Evolutionary conservation across 2,888 invertebrate species (phyloP), one percentile per base, ranked within the genome.

Genomic region (Tachystola acroxantha): DNA sequence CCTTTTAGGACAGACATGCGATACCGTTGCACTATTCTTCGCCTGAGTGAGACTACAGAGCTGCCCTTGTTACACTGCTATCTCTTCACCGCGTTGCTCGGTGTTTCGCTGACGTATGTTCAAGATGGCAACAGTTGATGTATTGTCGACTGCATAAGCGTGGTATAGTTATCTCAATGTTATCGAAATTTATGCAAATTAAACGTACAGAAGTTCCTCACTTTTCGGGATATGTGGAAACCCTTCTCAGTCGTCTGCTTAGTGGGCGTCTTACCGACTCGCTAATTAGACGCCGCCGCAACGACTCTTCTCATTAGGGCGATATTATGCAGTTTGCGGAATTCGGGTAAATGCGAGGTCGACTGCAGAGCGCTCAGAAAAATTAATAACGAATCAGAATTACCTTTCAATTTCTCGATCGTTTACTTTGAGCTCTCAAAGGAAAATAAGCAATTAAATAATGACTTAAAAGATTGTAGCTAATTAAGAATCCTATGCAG

Each of bases 241-340:
- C 13, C 20, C 7, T 9, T 7, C 10, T 32, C 31, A 32, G 26
- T 44, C 48, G 49, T 68, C 64, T 73, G 66, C 76, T 77, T 75
- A 80, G 79, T 74, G 71, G 74, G 73, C 81, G 78, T 80, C 84
- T 81, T 81, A 76, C 77, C 68, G 61, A 73, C 71, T 72, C 80
- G 76, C 81, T 86, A 86, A 86, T 86, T 86, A 86, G 81, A 81
- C 28, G 26, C 59, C 69, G 26, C 59, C 69, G 72, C 70, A 76
- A 73, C 68, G 64, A 74, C 72, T 70, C 75, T 74, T 76, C 84
- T 85, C 85, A 85, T 86, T 85, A 86, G 84, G 81, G 75, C 73
- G 72, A 74, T 80, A 82, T 84, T 85, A 85, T 81, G 80, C 80
- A 79, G 79, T 82, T 82, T 81, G 74, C 64, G 70, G 75, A 70